Percentiles rank a stretch among this genome's conserved stretches.
phyloP scores from a whole-genome alignment of 92 coral and sea anemone species.

The Galaxea fascicularis region DNA sequence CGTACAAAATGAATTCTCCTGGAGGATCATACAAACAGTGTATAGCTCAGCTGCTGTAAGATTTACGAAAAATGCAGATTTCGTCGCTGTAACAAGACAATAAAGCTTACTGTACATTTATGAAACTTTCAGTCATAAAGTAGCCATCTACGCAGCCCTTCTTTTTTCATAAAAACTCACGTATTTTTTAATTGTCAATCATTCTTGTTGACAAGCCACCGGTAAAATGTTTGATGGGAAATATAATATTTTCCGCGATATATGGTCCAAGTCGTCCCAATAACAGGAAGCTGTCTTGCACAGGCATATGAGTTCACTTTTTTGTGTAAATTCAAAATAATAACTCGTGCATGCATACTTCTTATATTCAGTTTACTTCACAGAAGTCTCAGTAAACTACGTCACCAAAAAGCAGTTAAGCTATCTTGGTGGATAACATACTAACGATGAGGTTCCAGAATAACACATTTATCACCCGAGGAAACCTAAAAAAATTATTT shows the following conservation, averaged over 20 bases:
- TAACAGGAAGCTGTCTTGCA: background rate
- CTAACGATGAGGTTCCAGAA: background rate
- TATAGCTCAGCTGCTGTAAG: no score
- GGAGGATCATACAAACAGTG: no score
- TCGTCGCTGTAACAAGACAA: no score
- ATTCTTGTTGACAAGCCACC: conserved; percentile 6
- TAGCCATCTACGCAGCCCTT: no score
- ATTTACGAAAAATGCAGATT: no score
- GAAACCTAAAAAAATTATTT: background rate
- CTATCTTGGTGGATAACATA: background rate
- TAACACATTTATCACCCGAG: background rate
- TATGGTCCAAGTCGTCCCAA: background rate
- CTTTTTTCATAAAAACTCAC: background rate
- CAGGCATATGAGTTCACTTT: no score
- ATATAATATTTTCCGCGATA: background rate
- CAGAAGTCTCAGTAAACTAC: background rate
- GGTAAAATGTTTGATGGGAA: background rate
- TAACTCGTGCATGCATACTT: background rate
- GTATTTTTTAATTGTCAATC: background rate
- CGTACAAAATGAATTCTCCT: no score
- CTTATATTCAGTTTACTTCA: background rate
- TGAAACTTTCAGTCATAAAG: background rate
- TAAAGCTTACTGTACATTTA: background rate
- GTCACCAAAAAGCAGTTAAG: background rate
- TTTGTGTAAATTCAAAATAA: no score